Base-by-base conservation (phyloP, 2,888 invertebrate species). In the Agrochola lota region DNA sequence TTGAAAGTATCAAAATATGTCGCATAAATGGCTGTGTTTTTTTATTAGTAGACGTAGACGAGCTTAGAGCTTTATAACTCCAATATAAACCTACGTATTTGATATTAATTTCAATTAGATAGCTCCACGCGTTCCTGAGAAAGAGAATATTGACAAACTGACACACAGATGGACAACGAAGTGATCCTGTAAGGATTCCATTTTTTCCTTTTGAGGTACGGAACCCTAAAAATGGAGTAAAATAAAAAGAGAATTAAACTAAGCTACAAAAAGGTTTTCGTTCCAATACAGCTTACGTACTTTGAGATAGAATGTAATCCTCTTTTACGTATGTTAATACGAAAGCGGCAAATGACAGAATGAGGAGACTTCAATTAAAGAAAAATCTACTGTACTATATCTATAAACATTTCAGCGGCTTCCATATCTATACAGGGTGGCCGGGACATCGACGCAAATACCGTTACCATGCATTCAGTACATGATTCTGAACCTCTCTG, bases 261-360 rank as follows among this genome's bases (percentile, higher is more conserved):
- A 78, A 78, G 72, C 73, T 26, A 59, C 40, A 71, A 74, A 80
- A 72, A 82, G 83, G 78, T 55, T 70, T 78, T 66, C 64, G 30
- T 55, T 83, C 73, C 77, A 57, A 72, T 69, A 72, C 46, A 57
- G 60, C 59, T 78, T 71, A 64, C 35, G 62, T 82, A 60, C 68
- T 82, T 81, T 85, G 69, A 70, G 60, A 78, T 69, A 49, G 70
- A 70, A 68, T 52, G 57, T 74, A 78, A 84, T 85, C 80, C 74
- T 66, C 67, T 67, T 80, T 67, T 74, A 40, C 46, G 60, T 74
- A 46, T 73, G 73, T 55, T 43, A 46, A 80, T 59, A 73, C 35
- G 52, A 55, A 80, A 62, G 60, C 55, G 49, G 55, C 20, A 26
- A 67, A 62, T 55, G n/a, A 67, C 8, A 46, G 23, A 55, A 46